phyloP scores from a whole-genome alignment of 2,113 vertebrate species.

The Zingel zingel region DNA sequence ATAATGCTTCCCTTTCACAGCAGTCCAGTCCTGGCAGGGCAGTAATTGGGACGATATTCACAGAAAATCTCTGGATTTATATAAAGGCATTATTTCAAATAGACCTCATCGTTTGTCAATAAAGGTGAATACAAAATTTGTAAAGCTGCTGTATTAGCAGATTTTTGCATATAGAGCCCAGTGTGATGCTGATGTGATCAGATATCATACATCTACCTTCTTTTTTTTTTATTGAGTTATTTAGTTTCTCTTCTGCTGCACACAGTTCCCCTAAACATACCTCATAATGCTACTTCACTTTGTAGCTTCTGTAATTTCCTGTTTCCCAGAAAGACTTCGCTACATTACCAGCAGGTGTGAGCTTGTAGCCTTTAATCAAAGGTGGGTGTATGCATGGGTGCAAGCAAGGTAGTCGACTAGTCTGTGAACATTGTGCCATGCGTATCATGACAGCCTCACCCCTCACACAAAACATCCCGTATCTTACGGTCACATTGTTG shows the following conservation, averaged over 20 bases:
- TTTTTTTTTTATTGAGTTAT: too few species aligned
- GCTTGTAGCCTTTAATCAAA: constrained; percentile 34
- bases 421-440: background rate
- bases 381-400: constrained; percentile 28
- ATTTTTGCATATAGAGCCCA: background rate
- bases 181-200: too few species aligned
- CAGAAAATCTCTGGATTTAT: constrained; percentile 25
- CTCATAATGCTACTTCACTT: background rate
- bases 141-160: background rate
- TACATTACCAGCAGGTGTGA: constrained; percentile 17
- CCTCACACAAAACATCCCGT: background rate
- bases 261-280: constrained; percentile 8
- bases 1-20: constrained; percentile 60
- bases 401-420: background rate
- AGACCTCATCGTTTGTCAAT: background rate
- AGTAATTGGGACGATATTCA: constrained; percentile 41
- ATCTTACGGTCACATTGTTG: too few species aligned
- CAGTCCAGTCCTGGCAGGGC: constrained; percentile 32
- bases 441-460: background rate
- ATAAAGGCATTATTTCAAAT: background rate
- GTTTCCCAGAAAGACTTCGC: constrained; percentile 30
- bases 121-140: background rate
- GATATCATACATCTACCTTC: background rate
- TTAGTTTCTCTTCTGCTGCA: background rate
- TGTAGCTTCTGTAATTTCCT: constrained; percentile 27